Percentiles rank a stretch among this genome's conserved stretches.
These are phyloP conservation scores for Ptychoptera albimana DNA, from an alignment of 2,888 invertebrate genomes.

Conservation along the genomic window DNA sequence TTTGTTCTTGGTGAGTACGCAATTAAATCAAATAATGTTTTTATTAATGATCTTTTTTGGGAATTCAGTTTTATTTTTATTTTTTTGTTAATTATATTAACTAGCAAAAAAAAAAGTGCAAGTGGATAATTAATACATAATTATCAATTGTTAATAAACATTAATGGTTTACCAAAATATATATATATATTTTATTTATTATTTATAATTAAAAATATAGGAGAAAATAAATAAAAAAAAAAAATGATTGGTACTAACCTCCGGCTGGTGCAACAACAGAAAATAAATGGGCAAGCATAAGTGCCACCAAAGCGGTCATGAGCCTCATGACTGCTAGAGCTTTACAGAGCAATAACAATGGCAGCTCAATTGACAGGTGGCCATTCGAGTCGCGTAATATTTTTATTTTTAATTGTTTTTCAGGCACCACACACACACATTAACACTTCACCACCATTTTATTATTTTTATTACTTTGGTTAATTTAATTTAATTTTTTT, in stretches of 20 bases:
- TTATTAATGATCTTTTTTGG: too few species aligned
- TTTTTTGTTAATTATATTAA: too few species aligned
- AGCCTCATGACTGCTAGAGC: constrained; percentile 27
- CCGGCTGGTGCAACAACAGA: constrained; percentile 28
- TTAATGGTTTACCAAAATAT: too few species aligned
- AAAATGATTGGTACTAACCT: constrained; percentile 20
- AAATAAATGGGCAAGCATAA: constrained; percentile 29
- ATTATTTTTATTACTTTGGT: background rate
- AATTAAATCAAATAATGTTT: too few species aligned
- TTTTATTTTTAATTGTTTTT: background rate
- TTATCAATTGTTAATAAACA: too few species aligned
- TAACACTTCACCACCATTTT: background rate
- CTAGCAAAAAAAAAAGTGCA: too few species aligned
- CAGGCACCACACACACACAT: background rate
- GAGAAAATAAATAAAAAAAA: background rate
- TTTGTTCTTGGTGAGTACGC: too few species aligned
- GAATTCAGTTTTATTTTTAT: too few species aligned
- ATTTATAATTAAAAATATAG: background rate
- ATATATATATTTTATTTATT: too few species aligned
- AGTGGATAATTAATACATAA: too few species aligned
- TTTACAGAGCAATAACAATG: constrained; percentile 3
- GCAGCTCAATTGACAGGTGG: constrained; percentile 3
- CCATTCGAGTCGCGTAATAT: constrained; percentile 2
- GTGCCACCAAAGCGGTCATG: constrained; percentile 24
- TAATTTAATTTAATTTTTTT: background rate